Base-by-base conservation (phyloP, 1,140 invertebrate species). In the Hesperophylax magnus region DNA sequence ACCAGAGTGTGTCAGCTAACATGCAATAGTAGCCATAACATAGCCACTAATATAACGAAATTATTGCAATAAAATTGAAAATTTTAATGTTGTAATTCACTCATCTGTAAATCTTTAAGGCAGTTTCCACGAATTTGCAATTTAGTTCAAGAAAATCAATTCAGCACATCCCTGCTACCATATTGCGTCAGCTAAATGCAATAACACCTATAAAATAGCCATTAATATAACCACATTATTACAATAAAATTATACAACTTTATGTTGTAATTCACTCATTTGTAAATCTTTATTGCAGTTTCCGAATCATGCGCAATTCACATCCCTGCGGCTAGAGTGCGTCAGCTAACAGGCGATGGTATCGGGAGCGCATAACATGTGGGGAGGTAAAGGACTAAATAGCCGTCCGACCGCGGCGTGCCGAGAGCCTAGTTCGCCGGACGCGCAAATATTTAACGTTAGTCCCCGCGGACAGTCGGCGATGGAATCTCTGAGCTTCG, bases 341-440 rank as follows among this genome's bases (percentile, higher is more conserved):
- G 63, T 67, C 63, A 11, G 31, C 63, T 67, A 22, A 67, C 22
- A 14, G 17, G 20, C 39, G 69, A 72, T 72, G 39, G 69, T 54
- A 72, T 72, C 69, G 18, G 69, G 39, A 27, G 17, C 31, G 47
- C 39, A 72, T n/a, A 72, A 53, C 52, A 53, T 15, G 52, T 17
- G 69, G 24, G 69, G 47, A 72, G 69, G 69, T 53, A 72, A 11
- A 72, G 34, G 20, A 47, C 69, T 72, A 72, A 72, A 72, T 54
- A 72, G 69, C 69, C 47, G 67, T 53, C 67, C 39, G 39, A 4
- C 24, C 18, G 27, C 65, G 67, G 56, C 17, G 58, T 20, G n/a
- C 58, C 58, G 18, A 6, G 9, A 47, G 39, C 39, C 39, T 47
- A 47, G 17, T 14, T 6, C 22, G 56, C 61, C 27, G 61, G 27